Conservation (phyloP, 1,140 invertebrate genomes). For the Cherax quadricarinatus region DNA sequence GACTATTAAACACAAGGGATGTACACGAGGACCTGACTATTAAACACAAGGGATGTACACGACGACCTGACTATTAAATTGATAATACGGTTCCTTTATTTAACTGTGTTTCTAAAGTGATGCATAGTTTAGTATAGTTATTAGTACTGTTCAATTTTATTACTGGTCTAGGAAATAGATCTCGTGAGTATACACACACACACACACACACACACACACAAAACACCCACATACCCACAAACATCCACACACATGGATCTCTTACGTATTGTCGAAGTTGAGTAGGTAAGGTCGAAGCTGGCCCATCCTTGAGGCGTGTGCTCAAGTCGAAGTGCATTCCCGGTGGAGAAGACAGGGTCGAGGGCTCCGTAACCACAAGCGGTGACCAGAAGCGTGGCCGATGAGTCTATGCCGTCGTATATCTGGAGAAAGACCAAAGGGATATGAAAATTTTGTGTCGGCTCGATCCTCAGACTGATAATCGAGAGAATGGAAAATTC, state of each 20-base stretch:
- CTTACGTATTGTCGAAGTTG: slow-evolving; percentile 39
- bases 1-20: too few relatives aligned
- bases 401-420: slow-evolving; percentile 41
- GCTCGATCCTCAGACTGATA: neutral
- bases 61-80: too few relatives aligned
- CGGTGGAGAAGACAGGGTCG: slow-evolving; percentile 54
- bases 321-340: slow-evolving; percentile 44
- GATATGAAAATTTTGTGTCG: neutral
- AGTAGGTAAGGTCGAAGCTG: slow-evolving; percentile 8
- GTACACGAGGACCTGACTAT: too few relatives aligned
- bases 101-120: too few relatives aligned
- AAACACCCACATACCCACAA: too few relatives aligned
- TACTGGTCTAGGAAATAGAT: too few relatives aligned
- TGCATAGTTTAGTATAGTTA: too few relatives aligned
- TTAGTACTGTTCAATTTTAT: too few relatives aligned
- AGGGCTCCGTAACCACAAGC: slow-evolving; percentile 21
- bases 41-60: too few relatives aligned
- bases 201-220: too few relatives aligned
- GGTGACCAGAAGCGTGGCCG: slow-evolving; percentile 6
- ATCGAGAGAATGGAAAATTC: neutral
- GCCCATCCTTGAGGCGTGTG: neutral
- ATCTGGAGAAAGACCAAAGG: slow-evolving; percentile 18
- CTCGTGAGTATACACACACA: too few relatives aligned
- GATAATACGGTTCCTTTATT: too few relatives aligned
- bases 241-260: neutral